Evolutionary conservation across 1,140 invertebrate genomes (phyloP), one percentile per base, ranked within the genome.

Genomic region (Anoplophora glabripennis): DNA sequence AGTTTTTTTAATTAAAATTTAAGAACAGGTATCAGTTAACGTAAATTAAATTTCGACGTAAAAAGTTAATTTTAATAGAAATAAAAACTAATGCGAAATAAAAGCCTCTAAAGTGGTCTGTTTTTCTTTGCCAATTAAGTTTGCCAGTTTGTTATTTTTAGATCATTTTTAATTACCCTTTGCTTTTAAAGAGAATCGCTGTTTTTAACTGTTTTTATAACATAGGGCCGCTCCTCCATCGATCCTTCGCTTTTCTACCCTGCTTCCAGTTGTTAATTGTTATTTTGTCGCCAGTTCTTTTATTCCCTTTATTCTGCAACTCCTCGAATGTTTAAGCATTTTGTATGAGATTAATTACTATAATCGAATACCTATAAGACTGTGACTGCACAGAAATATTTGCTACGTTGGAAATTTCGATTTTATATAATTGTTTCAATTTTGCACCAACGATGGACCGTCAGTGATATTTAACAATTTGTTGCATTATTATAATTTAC

Each of bases 41-140:
- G 21, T 28, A 28, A 28, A 28, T 28, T 28, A 28, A 28, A 28
- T 28, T 28, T 28, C 3, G 5, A 28, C 21, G 21, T 28, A 28
- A 28, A 28, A 28, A 28, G 21, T 28, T 28, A 54, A 54, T 44
- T 54, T 54, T 35, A 42, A 44, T 54, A 44, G 41, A 54, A 54
- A 54, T 54, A 44, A 44, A 54, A 54, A 54, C 52, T 54, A 38
- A 18, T 34, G 28, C 21, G 14, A 40, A 54, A 54, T 40, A 34
- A 54, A 54, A 44, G 52, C 52, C 41, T 54, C 41, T 21, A 42
- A 54, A 54, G 52, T 54, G 40, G 65, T 58, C 64, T 65, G 61
- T 68, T 68, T 68, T 66, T 68, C 66, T 66, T 65, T 55, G 61
- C 66, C 66, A 68, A 68, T 68, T 68, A 68, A 68, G 64, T 68